These are phyloP conservation scores for Ischnus inquisitorius DNA, from an alignment of 2,888 invertebrate species.

Conservation along the genomic window DNA sequence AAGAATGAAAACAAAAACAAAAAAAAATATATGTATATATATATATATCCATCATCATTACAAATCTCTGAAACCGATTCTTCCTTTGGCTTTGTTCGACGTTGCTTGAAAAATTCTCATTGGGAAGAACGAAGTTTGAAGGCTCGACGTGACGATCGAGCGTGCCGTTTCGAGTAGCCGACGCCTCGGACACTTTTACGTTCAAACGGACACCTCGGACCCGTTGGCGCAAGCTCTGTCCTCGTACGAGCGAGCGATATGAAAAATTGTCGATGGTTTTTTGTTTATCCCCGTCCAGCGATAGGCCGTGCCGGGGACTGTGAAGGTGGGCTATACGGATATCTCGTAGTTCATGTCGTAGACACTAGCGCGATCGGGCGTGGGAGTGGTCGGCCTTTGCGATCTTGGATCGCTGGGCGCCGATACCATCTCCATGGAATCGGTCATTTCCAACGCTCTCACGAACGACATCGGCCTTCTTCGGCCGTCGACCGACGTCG, in stretches of 20 bases:
- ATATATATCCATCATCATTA: conserved; percentile 5
- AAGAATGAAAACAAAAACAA: conserved; percentile 11
- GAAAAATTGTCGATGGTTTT: conserved; percentile 74
- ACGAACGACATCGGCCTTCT: conserved; percentile 95
- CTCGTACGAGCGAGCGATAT: conserved; percentile 69
- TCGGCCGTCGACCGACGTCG: conserved; percentile 85
- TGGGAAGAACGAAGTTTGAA: conserved; percentile 57
- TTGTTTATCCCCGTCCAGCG: conserved; percentile 80
- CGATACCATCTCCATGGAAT: conserved; percentile 93
- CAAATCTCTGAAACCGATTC: conserved; percentile 30
- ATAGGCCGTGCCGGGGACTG: conserved; percentile 41
- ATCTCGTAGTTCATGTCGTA: conserved; percentile 98
- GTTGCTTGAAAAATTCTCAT: conserved; percentile 37
- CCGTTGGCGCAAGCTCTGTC: conserved; percentile 65
- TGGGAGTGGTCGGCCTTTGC: conserved; percentile 87
- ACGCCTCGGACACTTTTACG: background rate
- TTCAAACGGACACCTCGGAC: conserved; percentile 78
- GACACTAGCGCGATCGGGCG: conserved; percentile 95
- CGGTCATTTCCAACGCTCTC: conserved; percentile 95
- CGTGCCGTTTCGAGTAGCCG: background rate
- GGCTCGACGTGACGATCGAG: background rate
- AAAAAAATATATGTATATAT: conserved; percentile 11
- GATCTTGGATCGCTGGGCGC: conserved; percentile 80
- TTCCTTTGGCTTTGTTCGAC: conserved; percentile 45
- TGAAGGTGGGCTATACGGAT: conserved; percentile 91